A percentile compares a stretch with the other conserved stretches of the same genome.
These are phyloP conservation scores for Protomyctophum bolini DNA, from an alignment of 2,113 vertebrate genomes.

Conservation along the genomic window DNA sequence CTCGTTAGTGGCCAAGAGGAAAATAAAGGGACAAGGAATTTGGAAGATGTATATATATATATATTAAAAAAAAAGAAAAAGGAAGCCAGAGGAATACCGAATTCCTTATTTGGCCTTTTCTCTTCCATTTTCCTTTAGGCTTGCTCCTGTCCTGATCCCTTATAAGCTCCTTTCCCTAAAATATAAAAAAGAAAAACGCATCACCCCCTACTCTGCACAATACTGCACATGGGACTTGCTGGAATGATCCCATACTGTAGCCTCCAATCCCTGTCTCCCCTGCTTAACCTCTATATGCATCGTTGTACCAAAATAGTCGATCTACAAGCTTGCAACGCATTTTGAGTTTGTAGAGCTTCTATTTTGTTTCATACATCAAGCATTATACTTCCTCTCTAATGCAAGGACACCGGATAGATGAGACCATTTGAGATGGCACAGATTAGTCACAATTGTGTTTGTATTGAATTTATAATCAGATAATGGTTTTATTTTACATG, in stretches of 20 bases:
- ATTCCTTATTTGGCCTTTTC: not conserved
- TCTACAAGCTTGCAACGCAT: too few species aligned
- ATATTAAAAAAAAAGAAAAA: not conserved
- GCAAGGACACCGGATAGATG: not conserved
- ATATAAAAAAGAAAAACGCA: slow-evolving; percentile 2
- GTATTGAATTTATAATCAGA: slow-evolving; percentile 25
- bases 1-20: slow-evolving; percentile 10
- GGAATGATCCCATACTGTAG: slow-evolving; percentile 26
- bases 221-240: not conserved
- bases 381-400: too few species aligned
- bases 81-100: not conserved
- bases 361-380: too few species aligned
- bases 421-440: not conserved
- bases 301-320: too few species aligned
- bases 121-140: not conserved
- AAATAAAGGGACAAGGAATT: not conserved
- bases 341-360: too few species aligned
- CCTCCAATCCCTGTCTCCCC: not conserved
- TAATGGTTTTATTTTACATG: slow-evolving; percentile 5
- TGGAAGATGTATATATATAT: not conserved
- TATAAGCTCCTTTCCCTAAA: not conserved
- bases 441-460: too few species aligned
- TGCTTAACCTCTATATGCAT: not conserved
- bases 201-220: slow-evolving; percentile 43
- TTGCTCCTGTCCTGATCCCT: slow-evolving; percentile 19